Evolutionary conservation across 2,888 invertebrate genomes (phyloP).

Genomic region (Drosophila robusta): DNA sequence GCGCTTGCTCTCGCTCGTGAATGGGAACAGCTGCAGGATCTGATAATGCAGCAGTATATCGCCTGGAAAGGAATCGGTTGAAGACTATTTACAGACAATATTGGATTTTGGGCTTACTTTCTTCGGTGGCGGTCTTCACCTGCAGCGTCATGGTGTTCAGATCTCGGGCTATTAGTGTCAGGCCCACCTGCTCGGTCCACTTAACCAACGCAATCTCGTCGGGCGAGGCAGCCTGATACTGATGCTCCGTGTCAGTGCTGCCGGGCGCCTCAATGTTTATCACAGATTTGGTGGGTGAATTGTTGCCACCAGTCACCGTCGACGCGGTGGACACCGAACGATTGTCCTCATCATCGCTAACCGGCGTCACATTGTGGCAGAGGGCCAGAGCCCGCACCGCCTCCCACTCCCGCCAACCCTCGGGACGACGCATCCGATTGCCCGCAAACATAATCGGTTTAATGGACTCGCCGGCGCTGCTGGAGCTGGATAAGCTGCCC

Average conservation of each 20-base stretch:
- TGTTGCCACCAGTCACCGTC: constrained; percentile 81
- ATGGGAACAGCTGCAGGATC: constrained; percentile 93
- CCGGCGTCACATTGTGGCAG: constrained; percentile 99
- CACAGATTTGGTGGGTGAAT: constrained; percentile 84
- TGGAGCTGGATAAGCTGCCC: constrained; percentile 65
- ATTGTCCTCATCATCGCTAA: constrained; percentile 89
- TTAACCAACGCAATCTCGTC: constrained; percentile 98
- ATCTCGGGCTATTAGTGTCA: constrained; percentile 87
- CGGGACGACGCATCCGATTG: constrained; percentile 88
- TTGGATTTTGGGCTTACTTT: constrained; percentile 46
- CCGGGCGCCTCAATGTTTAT: constrained; percentile 82
- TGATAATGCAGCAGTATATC: constrained; percentile 88
- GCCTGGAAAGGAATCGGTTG: constrained; percentile 29
- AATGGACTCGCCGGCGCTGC: constrained; percentile 51
- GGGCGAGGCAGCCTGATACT: constrained; percentile 93
- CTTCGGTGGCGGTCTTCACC: constrained; percentile 74
- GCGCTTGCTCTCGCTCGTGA: constrained; percentile 95
- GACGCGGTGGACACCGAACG: constrained; percentile 81
- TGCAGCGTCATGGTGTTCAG: constrained; percentile 86
- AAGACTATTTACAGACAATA: not conserved
- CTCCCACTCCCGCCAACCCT: constrained; percentile 92
- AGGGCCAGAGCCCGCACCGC: constrained; percentile 97
- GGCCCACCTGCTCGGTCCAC: constrained; percentile 93
- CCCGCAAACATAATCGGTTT: constrained; percentile 77
- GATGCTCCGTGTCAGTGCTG: constrained; percentile 74